Evolutionary conservation across 2,888 invertebrate species (phyloP), one percentile per base, ranked within the genome.

Genomic region (Bunonema sp.): DNA sequence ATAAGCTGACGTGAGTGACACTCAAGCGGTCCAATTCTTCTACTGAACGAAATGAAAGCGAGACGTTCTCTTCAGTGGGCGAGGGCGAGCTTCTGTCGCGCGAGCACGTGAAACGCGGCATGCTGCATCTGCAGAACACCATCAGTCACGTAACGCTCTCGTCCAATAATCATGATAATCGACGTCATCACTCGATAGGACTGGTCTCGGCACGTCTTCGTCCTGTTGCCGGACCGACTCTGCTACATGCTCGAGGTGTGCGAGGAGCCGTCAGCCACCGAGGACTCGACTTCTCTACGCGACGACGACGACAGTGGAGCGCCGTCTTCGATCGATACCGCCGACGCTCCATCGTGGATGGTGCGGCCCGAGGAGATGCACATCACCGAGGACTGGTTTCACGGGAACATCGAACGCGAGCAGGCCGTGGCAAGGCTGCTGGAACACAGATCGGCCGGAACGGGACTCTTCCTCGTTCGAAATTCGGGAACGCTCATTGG

Each of bases 401-500:
- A 68, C 38, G 68, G 68, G 22, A 48, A 57, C 30, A 54, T 65
- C 31, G 59, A 52, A 21, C 31, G 61, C 36, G 55, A 59, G 24
- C 21, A 56, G 49, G 49, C 48, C 18, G 64, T 63, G 7, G 54
- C 54, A 12, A 42, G 39, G 15, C 47, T 66, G 21, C 42, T 56
- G 41, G 53, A 57, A 44, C 57, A 59, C 33, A 45, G 41, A 30
- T 52, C 52, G 8, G 80, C 80, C 47, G 79, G 79, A 2, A 86
- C 91, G 66, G 93, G 93, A 0, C 84, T 91, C 1, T 97, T 88
- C 72, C 75, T 97, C 36, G 88, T 97, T 7, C 75, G 97, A 37
- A 83, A 84, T 2, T 86, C 85, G 67, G 86, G 85, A 59, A 83
- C 84, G 56, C 87, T 87, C 54, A 75, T 76, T 1, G 81, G 81